Conservation (phyloP, 1,140 invertebrate genomes). For the Hyles vespertilio region DNA sequence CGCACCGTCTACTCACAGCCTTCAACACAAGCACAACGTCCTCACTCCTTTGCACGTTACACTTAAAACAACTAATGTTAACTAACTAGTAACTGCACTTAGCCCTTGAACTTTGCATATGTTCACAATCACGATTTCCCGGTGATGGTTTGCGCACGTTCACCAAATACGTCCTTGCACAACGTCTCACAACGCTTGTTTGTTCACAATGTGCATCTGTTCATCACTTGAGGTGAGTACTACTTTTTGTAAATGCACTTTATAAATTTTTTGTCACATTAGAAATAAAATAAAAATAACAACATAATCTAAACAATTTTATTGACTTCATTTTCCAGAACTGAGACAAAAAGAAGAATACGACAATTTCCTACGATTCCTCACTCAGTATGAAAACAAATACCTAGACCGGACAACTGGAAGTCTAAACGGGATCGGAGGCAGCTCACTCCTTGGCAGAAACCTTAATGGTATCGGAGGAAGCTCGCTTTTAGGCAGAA, state of each 20-base stretch:
- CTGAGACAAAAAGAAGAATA: slow-evolving; percentile 49
- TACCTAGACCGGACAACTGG: slow-evolving; percentile 22
- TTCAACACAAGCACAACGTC: too few species aligned
- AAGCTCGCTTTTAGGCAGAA: slow-evolving; percentile 36
- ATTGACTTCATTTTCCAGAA: slow-evolving; percentile 45
- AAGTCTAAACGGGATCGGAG: slow-evolving; percentile 43
- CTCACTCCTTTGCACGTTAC: not conserved
- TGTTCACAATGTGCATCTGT: not conserved
- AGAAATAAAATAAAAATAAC: too few species aligned
- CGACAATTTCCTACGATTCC: slow-evolving; percentile 48
- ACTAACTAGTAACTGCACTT: slow-evolving; percentile 2
- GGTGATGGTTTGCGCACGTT: slow-evolving; percentile 50
- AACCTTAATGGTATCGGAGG: slow-evolving; percentile 11
- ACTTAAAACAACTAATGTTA: slow-evolving; percentile 1
- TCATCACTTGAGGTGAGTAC: slow-evolving; percentile 14
- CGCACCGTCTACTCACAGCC: slow-evolving; percentile 1
- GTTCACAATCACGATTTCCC: slow-evolving; percentile 14
- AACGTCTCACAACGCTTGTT: slow-evolving; percentile 16
- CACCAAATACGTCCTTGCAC: slow-evolving; percentile 40
- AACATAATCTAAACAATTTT: too few species aligned
- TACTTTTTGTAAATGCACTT: slow-evolving; percentile 18
- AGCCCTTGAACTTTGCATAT: slow-evolving; percentile 2
- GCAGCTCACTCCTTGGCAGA: slow-evolving; percentile 23
- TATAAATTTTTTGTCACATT: not conserved
- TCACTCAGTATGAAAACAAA: slow-evolving; percentile 45